Evolutionary conservation across 2,797 vertebrate genomes (phyloP), one percentile per base, ranked within the genome.

Genomic region (Parauchenoglanis punctatus): DNA sequence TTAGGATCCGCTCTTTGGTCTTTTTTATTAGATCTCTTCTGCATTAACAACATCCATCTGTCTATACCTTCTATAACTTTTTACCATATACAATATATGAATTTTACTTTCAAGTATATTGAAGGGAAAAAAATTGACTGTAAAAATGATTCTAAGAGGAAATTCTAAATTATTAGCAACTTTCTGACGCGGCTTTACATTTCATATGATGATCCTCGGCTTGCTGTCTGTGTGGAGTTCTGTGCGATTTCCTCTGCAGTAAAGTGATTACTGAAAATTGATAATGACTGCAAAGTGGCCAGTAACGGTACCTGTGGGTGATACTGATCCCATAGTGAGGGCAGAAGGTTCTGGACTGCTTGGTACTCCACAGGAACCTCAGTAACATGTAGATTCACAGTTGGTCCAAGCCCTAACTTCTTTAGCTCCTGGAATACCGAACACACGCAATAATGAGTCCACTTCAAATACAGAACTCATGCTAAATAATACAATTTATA

Each of bases 361-460:
- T 96, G 92, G 90, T 99, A 99, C 89, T 99, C 98, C 1, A 99
- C 98, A 0, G 98, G 98, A 54, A 99, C 95, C 92, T 99, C 97
- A 0, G 96, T 96, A 88, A 99, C 96, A 0, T 96, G 93, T 28
- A 99, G 96, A 76, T 98, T 97, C 76, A 98, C 95, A 0, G 93
- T 93, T 1, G 96, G 95, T 0, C 97, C 93, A 31, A 99, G 94
- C 0, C 98, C 97, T 11, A 99, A 93, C 88, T 94, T 97, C 92
- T 97, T 94, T 92, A 99, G 90, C 92, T 99, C 97, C 98, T 99
- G 77, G 0, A 40, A 65, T 68, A 63, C 12, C 0, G 7, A 76
- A 86, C 18, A 65, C 31, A 68, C 52, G 68, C 31, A 65, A 18
- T 7, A 78, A 58, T 6, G 8, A 31, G 1, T 20, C 28, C 15